A percentile compares a stretch with the other conserved stretches of the same genome.
Conservation (phyloP, 2,113 vertebrate species). For the Ceratotherium simum region DNA sequence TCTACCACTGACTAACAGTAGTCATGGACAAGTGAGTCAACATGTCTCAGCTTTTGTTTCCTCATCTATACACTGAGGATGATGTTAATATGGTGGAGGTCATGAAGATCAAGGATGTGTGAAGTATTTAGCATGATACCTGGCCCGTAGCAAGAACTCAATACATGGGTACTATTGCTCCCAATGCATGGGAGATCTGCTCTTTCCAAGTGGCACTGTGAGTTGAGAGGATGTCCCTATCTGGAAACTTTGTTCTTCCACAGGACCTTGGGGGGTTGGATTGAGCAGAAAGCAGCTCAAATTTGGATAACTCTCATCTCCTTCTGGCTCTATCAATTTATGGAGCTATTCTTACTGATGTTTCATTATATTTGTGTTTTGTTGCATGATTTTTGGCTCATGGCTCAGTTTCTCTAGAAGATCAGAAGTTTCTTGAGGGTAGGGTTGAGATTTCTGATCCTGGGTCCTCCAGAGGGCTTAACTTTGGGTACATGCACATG, state of each 20-base stretch:
- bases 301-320: not conserved
- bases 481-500: not conserved
- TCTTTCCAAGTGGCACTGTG: not conserved
- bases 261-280: not conserved
- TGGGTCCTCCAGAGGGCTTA: not conserved
- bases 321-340: not conserved
- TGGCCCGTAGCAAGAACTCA: not conserved
- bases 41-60: not conserved
- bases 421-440: not conserved
- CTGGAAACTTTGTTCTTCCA: not conserved
- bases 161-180: rapidly evolving
- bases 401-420: not conserved
- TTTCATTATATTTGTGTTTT: not conserved
- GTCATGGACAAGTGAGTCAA: not conserved
- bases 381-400: not conserved
- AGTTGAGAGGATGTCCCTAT: not conserved
- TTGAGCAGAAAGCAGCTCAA: not conserved
- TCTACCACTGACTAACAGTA: not conserved
- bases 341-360: not conserved
- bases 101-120: not conserved
- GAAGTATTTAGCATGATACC: rapidly evolving
- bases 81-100: not conserved
- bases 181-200: rapidly evolving
- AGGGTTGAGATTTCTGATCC: not conserved
- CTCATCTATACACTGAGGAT: not conserved